Base-by-base conservation (phyloP, 1,140 invertebrate species). In the Leucophenga varia region DNA sequence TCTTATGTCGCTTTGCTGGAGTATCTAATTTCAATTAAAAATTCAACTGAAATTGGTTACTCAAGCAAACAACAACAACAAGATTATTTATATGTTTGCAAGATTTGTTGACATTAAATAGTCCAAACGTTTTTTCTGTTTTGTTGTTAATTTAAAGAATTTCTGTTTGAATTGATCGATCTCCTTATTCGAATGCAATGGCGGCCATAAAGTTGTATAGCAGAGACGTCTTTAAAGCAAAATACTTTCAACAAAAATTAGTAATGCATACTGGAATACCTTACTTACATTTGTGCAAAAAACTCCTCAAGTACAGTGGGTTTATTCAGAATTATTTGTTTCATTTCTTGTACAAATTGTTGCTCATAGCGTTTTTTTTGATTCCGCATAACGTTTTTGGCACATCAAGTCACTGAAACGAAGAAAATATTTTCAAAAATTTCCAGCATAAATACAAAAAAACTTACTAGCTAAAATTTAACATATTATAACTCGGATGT, bases 121-220 rank as follows among this genome's bases (percentile, higher is more conserved):
- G 3, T 60, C 21, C 17, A 64, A 28, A 1, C 60, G 57, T 13
- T 18, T 32, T 18, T 45, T 51, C 14, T 60, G 8, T 1, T 18
- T 35, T 12, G 45, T 32, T 9, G 17, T 13, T 7, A 63, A 21
- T 21, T 59, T 46, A 18, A 64, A 64, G 48, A 64, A 63, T 10
- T 34, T 47, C 1, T 6, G 25, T 3, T 43, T 55, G 21, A 57
- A 64, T 6, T 16, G 25, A 1, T 49, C 30, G 12, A 64, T n/a
- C 20, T 64, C 60, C 5, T 13, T 14, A 19, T 47, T 49, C 1
- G 60, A 43, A 21, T 64, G 61, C 47, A 64, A 37, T 1, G 60
- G 60, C 0, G 61, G 60, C 60, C 60, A 64, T 4, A n/a, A 13
- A 0, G 47, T 54, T 3, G 44, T 39, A 13, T 60, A 64, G 10